Conservation (phyloP, 2,113 vertebrate genomes). For the Forbesichthys papilliferus region DNA sequence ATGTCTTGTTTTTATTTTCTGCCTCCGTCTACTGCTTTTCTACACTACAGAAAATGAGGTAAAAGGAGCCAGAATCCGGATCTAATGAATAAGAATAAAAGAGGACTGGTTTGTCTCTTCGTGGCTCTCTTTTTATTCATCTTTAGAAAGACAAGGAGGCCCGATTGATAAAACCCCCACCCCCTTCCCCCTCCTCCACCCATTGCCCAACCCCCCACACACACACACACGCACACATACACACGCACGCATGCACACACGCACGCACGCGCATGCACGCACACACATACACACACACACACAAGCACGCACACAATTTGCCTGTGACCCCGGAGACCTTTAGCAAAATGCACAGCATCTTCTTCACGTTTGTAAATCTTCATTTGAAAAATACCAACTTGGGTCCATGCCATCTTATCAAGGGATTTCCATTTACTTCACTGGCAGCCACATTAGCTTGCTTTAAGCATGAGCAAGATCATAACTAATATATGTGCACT, state of each 20-base stretch:
- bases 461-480: too few species aligned
- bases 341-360: slow-evolving; percentile 75
- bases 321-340: slow-evolving; percentile 87
- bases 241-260: slow-evolving; percentile 3
- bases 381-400: slow-evolving; percentile 83
- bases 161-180: slow-evolving; percentile 76
- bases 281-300: neutral
- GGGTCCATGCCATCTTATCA: slow-evolving; percentile 27
- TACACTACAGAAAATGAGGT: slow-evolving; percentile 56
- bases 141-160: slow-evolving; percentile 74
- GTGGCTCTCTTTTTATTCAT: slow-evolving; percentile 78
- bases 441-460: too few species aligned
- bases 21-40: slow-evolving; percentile 56
- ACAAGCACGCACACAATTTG: slow-evolving; percentile 29
- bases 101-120: slow-evolving; percentile 79
- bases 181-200: slow-evolving; percentile 47
- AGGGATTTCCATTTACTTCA: too few species aligned
- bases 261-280: neutral
- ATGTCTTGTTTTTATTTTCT: slow-evolving; percentile 38
- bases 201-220: slow-evolving; percentile 8
- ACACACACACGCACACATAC: neutral
- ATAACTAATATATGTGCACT: too few species aligned
- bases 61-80: slow-evolving; percentile 68
- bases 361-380: slow-evolving; percentile 76
- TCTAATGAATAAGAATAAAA: slow-evolving; percentile 81